Base-by-base conservation (phyloP, 2,888 invertebrate genomes). In the Harpagoxenus sublaevis region DNA sequence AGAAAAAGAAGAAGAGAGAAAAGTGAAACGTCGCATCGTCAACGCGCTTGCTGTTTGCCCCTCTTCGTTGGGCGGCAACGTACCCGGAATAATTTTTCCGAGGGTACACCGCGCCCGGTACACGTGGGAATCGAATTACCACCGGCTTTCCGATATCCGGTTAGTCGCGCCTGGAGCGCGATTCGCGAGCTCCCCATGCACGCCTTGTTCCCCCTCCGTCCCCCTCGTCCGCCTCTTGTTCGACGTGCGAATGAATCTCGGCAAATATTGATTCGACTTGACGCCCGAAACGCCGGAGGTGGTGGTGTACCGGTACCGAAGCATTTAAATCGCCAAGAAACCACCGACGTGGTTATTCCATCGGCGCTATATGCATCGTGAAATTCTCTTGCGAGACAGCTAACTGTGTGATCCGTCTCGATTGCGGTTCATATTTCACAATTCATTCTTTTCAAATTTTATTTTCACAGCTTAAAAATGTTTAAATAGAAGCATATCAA, bases 1-100 rank as follows among this genome's bases (percentile, higher is more conserved):
- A 42, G 35, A 3, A 60, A 10, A 45, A 18, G 35, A 45, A 18
- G 35, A 9, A 10, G 12, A 31, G 35, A 75, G 51, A 65, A 73
- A 87, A 86, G 86, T 68, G 89, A 82, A 89, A 86, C 84, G 70
- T 85, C 75, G 60, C 86, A 63, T 84, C 75, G 53, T 68, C 12
- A 57, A n/a, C 35, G 83, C 65, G 8, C 12, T 53, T 23, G 39
- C 51, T 48, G 73, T 42, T 60, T 35, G 42, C 31, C 57, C 23
- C 45, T 70, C 70, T 45, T 35, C 48, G 65, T 15, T 73, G 39
- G 71, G 48, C 77, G 87, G 79, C 85, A 86, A 90, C 87, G 90
- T 84, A 87, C 84, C 79, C 68, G 84, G 65, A 60, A 84, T 84
- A 68, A 83, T 86, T 86, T 77, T 74, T 77, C 60, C 79, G 73